phyloP scores from a whole-genome alignment of 2,888 invertebrate species.

The Drosophila buzzatii region DNA sequence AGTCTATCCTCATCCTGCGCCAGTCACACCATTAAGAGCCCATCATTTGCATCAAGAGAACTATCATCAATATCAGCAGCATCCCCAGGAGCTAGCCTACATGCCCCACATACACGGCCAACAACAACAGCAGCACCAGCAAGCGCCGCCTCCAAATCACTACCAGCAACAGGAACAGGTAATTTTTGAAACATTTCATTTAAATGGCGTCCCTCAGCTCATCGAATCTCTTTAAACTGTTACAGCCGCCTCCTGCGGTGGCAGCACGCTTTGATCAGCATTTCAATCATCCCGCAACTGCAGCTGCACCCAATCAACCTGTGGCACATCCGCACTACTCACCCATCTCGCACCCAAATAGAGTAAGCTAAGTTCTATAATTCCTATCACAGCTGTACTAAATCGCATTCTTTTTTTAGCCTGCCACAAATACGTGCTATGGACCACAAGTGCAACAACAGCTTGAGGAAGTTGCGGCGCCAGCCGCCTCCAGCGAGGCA shows the following conservation, averaged over 20 bases:
- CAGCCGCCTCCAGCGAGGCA: slow-evolving; percentile 14
- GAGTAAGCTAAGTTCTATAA: slow-evolving; percentile 18
- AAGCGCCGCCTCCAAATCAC: slow-evolving; percentile 37
- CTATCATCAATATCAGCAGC: slow-evolving; percentile 62
- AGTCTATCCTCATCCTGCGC: slow-evolving; percentile 23
- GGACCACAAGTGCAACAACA: slow-evolving; percentile 32
- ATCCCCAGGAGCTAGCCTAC: slow-evolving; percentile 43
- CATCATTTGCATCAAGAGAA: slow-evolving; percentile 45
- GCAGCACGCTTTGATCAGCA: slow-evolving; percentile 40
- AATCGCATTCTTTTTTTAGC: slow-evolving; percentile 8
- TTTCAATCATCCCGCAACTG: slow-evolving; percentile 29
- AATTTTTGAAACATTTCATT: not conserved
- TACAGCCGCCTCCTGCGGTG: slow-evolving; percentile 31
- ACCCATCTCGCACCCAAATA: slow-evolving; percentile 25
- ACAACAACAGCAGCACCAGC: slow-evolving; percentile 23
- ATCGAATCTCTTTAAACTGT: slow-evolving; percentile 4
- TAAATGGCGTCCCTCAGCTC: not conserved
- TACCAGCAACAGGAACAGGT: slow-evolving; percentile 54
- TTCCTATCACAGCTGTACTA: not conserved
- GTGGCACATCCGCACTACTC: slow-evolving; percentile 38
- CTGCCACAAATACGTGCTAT: slow-evolving; percentile 26
- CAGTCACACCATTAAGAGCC: slow-evolving; percentile 22
- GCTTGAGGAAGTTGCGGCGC: slow-evolving; percentile 3
- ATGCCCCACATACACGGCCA: slow-evolving; percentile 34
- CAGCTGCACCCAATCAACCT: slow-evolving; percentile 30